Evolutionary conservation across 1,140 invertebrate species (phyloP).

Genomic region (Parasteatoda tepidariorum): DNA sequence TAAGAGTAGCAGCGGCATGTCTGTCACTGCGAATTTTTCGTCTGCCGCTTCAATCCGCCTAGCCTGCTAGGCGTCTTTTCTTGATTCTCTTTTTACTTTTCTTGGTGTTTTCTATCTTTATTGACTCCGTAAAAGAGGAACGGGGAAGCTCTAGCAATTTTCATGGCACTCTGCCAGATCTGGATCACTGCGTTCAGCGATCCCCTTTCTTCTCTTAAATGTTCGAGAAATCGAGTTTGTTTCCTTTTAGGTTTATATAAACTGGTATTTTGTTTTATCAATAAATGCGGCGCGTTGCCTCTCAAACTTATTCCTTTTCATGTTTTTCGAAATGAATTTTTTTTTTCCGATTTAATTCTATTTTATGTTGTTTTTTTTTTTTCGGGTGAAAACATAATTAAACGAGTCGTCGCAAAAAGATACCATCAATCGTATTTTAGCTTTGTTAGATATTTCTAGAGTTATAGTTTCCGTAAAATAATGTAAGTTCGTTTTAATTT

Average conservation of each 20-base stretch:
- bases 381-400: too few species aligned
- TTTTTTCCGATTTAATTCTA: too few species aligned
- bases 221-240: constrained; percentile 26
- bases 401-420: too few species aligned
- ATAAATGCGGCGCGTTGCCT: neutral
- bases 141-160: neutral
- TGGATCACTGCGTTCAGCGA: neutral
- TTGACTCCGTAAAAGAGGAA: neutral
- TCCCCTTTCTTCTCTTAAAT: neutral
- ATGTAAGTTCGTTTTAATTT: too few species aligned
- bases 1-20: neutral
- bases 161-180: constrained; percentile 29
- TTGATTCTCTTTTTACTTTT: neutral
- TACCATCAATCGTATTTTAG: too few species aligned
- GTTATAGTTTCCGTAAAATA: too few species aligned
- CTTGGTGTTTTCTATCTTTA: neutral
- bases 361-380: too few species aligned
- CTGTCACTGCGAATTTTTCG: constrained; percentile 26
- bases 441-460: too few species aligned
- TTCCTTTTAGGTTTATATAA: neutral
- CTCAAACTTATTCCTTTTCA: too few species aligned
- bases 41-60: neutral
- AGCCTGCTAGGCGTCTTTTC: constrained; percentile 29
- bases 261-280: neutral
- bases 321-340: too few species aligned